Base-by-base conservation (phyloP, 2,888 invertebrate genomes). In the Lacanobia wlatinum region DNA sequence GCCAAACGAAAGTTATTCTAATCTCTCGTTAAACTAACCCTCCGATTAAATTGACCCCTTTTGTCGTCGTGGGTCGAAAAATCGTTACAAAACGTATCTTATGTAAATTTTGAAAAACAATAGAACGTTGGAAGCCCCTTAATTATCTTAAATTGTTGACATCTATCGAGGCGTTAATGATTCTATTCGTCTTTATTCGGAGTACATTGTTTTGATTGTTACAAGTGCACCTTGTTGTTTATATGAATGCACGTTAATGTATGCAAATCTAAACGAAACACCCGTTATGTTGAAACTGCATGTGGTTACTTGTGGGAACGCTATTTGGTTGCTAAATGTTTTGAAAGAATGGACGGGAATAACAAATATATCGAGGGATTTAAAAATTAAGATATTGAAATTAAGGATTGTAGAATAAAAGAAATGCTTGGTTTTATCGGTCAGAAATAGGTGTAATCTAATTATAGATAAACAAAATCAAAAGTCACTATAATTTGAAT, bases 121-220 rank as follows among this genome's bases (percentile, higher is more conserved):
- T 90, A 84, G 34, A n/a, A 50, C 23, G 7, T 58, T 65, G 50
- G 28, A 34, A 78, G 83, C 88, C 88, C 88, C 84, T 76, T 92
- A 92, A 92, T 94, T 81, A 82, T 82, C 68, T 53, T 92, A 90
- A 84, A 81, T 76, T 84, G 85, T 89, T 84, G 87, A 81, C 82
- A 88, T 82, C 84, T 90, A 92, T 89, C 90, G 91, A 90, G 88
- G 92, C 92, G 94, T 89, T 74, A 92, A 93, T 92, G 87, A 92
- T 90, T 90, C 81, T 71, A 78, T 78, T 70, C 75, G 64, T 50
- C 73, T 69, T 85, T 84, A 80, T 84, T 76, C 77, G 53, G 16
- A 18, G 46, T 78, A 71, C 84, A 86, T 86, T 94, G 92, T 94
- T 94, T 92, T 94, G 94, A 94, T 94, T 93, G 90, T 93, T 89